Base-by-base conservation (phyloP, 2,113 vertebrate genomes). In the Corapipo altera region DNA sequence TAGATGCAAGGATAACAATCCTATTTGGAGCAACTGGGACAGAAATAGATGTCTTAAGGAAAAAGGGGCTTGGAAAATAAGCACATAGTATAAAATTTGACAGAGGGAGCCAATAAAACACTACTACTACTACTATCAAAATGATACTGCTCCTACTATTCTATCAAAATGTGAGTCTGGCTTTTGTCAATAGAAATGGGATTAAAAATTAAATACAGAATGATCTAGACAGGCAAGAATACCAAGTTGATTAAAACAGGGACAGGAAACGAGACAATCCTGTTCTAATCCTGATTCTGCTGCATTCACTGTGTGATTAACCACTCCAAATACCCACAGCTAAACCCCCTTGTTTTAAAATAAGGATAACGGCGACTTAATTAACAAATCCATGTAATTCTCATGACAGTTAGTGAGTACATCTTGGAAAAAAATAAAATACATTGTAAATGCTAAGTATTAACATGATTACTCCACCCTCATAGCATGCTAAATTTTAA, bases 261-360 rank as follows among this genome's bases (percentile, higher is more conserved):
- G 78, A 57, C 91, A 77, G 88, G 79, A 94, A 93, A 81, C 0
- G 17, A 89, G 75, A 70, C 67, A 94, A 86, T 93, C 76, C 83
- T 80, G 30, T 67, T 86, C 79, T 96, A 91, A 97, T 97, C 91
- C 85, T 24, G 64, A 73, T 73, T 86, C 46, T 83, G 55, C 59
- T 67, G 55, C 3, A 3, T 80, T 92, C 51, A 33, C 55, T 39
- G 4, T 61, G 57, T 44, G 85, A 86, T 93, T 96, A 84, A 85
- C 69, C 43, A 35, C 24, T 44, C 27, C 70, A 93, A 83, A 96
- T 74, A 74, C 37, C 43, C 64, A 35, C 46, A 59, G 76, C 43
- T 95, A 77, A 92, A 70, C 12, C 33, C 23, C 21, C 72, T 67
- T 84, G 72, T 84, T 93, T 92, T 81, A 84, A 83, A 92, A 74